Evolutionary conservation across 2,888 invertebrate genomes (phyloP).

Genomic region (Sialis fuliginosa): DNA sequence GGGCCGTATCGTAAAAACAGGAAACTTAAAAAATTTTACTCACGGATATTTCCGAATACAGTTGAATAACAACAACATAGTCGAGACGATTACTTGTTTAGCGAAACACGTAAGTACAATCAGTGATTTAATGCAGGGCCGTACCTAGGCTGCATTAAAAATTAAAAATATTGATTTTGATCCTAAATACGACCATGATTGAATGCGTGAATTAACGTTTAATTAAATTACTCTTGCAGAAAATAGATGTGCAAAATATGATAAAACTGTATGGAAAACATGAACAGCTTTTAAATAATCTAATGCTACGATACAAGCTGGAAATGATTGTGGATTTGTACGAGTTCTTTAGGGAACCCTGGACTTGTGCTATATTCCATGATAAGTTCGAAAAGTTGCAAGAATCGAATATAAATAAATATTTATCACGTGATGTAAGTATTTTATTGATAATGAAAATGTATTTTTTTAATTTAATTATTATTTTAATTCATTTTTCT

Average conservation of each 20-base stretch:
- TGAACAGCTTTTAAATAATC: constrained; percentile 48
- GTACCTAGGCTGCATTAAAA: too few species aligned
- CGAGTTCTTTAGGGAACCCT: constrained; percentile 45
- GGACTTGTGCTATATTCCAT: constrained; percentile 44
- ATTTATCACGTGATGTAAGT: neutral
- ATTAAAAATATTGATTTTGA: too few species aligned
- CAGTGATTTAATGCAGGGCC: too few species aligned
- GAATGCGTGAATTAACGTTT: too few species aligned
- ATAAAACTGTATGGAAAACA: constrained; percentile 52
- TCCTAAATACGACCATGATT: too few species aligned
- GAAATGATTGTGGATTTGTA: constrained; percentile 45
- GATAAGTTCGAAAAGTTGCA: constrained; percentile 29
- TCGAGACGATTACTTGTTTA: constrained; percentile 42
- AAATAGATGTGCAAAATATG: constrained; percentile 37
- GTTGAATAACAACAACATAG: constrained; percentile 32
- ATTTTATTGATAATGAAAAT: neutral
- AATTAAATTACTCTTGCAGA: constrained; percentile 19
- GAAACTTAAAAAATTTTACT: constrained; percentile 23
- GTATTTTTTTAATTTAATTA: too few species aligned
- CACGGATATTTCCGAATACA: constrained; percentile 41
- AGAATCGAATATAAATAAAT: neutral
- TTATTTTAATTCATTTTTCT: neutral
- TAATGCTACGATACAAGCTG: constrained; percentile 39
- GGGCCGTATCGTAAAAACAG: constrained; percentile 39
- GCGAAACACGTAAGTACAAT: constrained; percentile 30